Base-by-base conservation (phyloP, 2,888 invertebrate genomes). In the Sialis lutaria region DNA sequence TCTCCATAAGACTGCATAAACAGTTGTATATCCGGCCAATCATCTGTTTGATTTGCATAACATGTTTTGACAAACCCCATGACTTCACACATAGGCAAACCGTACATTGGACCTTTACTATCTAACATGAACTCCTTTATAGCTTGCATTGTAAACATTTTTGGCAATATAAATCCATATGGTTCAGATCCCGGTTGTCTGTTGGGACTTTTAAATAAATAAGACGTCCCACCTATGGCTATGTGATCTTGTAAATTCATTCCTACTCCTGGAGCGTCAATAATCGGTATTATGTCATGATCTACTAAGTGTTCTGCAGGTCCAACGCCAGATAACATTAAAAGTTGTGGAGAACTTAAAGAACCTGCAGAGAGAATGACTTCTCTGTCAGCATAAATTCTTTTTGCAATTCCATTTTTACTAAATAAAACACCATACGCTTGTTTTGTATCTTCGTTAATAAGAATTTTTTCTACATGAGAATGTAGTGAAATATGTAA, bases 311-410 rank as follows among this genome's bases (percentile, higher is more conserved):
- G 77, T 6, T 71, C 64, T 5, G 64, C 64, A 0, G 83, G 79
- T 4, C 87, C 86, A 8, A 90, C 71, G 0, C 92, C 92, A 1
- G 89, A 87, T 40, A 92, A 60, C 86, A 90, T 85, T 33, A 93
- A 67, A 12, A 92, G 56, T 59, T 92, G 90, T 0, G 91, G 89
- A 3, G 86, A 79, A 57, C 85, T 83, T 51, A 92, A 72, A 0
- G 88, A 65, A 1, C 92, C 96, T 1, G 88, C 88, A 12, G 88
- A 81, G 37, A 96, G 61, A 50, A 96, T 82, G 0, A 95, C 76
- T 64, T 92, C 92, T 55, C 74, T 77, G 6, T 68, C 70, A 0
- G 82, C 83, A 51, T 64, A 68, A 0, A 80, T 71, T 6, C 65
- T 67, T 52, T 53, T 55, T 45, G 55, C 63, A 5, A 66, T 60